Evolutionary conservation across 1,140 invertebrate species (phyloP).

Genomic region (Dolichoris vasculosae): DNA sequence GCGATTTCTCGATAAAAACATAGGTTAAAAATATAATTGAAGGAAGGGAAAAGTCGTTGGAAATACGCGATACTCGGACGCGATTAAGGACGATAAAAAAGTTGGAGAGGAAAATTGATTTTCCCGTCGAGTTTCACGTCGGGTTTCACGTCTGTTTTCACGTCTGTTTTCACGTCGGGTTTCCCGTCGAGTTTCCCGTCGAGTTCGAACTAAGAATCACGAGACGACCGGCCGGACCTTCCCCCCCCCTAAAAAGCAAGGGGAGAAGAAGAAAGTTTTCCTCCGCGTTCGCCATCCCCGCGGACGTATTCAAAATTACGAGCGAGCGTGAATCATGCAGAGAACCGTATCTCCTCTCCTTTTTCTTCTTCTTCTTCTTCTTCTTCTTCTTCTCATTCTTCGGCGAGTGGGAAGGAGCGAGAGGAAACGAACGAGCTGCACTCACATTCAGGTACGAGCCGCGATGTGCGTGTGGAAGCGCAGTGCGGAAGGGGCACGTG

Average conservation of each 20-base stretch:
- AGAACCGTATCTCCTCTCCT: slow-evolving; percentile 30
- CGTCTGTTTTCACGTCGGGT: too few relatives aligned
- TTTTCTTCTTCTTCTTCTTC: slow-evolving; percentile 32
- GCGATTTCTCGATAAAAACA: neutral
- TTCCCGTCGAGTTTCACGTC: neutral
- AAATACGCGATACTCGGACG: neutral
- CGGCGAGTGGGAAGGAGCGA: neutral
- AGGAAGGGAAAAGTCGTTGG: neutral
- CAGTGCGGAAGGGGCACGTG: slow-evolving; percentile 65
- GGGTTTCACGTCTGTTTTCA: too few relatives aligned
- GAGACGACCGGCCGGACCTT: too few relatives aligned
- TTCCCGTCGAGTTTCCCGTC: neutral
- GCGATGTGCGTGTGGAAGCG: slow-evolving; percentile 63
- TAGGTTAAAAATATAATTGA: neutral
- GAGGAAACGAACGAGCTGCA: slow-evolving; percentile 36
- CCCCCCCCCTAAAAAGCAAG: too few relatives aligned
- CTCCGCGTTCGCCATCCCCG: slow-evolving; percentile 10
- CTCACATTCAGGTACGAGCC: slow-evolving; percentile 41
- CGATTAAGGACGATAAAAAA: neutral
- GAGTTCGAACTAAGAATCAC: neutral
- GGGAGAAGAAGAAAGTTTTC: slow-evolving; percentile 7
- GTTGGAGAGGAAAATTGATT: too few relatives aligned
- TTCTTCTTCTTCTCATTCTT: slow-evolving; percentile 31
- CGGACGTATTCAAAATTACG: slow-evolving; percentile 42
- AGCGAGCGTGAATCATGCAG: slow-evolving; percentile 52